Percentiles rank a stretch among this genome's conserved stretches.
Evolutionary conservation across 2,797 vertebrate species (phyloP).

Genomic region (Hephaestus fuliginosus): DNA sequence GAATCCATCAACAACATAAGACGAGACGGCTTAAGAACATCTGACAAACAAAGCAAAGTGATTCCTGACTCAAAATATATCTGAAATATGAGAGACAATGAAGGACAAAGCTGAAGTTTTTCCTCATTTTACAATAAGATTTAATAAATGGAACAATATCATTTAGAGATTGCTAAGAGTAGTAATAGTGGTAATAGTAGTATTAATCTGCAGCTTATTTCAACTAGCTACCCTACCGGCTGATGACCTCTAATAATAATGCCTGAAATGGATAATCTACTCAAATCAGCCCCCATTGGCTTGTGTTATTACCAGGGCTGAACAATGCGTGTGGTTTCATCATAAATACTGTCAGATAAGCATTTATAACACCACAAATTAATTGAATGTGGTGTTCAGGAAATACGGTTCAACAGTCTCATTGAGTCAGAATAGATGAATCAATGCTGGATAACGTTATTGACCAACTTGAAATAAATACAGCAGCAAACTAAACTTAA

Average conservation of each 20-base stretch:
- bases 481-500: background rate
- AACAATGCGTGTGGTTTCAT: background rate
- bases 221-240: background rate
- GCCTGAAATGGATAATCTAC: background rate
- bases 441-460: no score
- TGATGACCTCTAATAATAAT: background rate
- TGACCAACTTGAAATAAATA: background rate
- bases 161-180: background rate
- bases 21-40: background rate
- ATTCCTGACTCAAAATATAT: background rate
- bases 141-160: background rate
- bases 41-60: background rate
- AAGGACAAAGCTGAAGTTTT: background rate
- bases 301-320: background rate
- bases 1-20: background rate
- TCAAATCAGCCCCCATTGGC: background rate
- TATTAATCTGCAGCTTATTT: background rate
- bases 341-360: background rate
- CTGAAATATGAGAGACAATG: background rate
- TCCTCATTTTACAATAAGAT: background rate
- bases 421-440: background rate
- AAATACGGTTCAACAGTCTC: background rate
- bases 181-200: background rate
- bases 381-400: background rate
- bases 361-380: background rate